Conservation (phyloP, 2,113 vertebrate species). For the Fulmarus glacialis region DNA sequence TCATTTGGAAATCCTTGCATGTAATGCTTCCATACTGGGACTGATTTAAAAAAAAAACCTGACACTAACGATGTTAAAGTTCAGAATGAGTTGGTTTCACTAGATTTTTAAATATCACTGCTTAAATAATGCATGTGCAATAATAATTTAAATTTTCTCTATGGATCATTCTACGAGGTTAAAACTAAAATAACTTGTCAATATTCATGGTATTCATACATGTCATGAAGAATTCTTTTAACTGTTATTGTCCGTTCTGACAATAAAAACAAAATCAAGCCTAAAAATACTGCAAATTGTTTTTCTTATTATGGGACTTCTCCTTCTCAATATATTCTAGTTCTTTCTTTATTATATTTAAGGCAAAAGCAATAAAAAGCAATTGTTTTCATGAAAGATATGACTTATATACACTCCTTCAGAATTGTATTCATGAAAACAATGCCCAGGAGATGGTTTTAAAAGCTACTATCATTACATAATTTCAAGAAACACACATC, state of each 20-base stretch:
- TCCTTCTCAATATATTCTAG: neutral
- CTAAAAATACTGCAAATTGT: neutral
- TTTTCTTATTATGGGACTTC: conserved; percentile 27
- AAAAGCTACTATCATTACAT: neutral
- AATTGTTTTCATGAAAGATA: conserved; percentile 37
- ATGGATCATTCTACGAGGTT: neutral
- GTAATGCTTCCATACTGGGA: neutral
- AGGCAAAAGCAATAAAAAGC: conserved; percentile 51
- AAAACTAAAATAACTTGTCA: conserved; percentile 7
- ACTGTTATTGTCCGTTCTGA: conserved; percentile 2
- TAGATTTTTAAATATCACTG: neutral
- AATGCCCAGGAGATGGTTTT: conserved; percentile 4
- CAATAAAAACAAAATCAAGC: conserved; percentile 14
- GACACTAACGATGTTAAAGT: neutral
- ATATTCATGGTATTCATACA: conserved; percentile 16
- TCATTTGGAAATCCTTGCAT: neutral
- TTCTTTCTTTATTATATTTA: conserved; percentile 42
- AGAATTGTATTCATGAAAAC: conserved; percentile 9
- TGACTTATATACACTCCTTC: neutral
- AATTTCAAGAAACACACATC: neutral
- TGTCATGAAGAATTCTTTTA: neutral
- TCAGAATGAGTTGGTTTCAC: neutral
- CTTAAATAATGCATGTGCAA: neutral
- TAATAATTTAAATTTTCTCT: conserved; percentile 15
- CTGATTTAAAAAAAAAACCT: neutral